A percentile compares a stretch with the other conserved stretches of the same genome.
Evolutionary conservation across 2,797 vertebrate species (phyloP).

Genomic region (Poeciliopsis turneri): DNA sequence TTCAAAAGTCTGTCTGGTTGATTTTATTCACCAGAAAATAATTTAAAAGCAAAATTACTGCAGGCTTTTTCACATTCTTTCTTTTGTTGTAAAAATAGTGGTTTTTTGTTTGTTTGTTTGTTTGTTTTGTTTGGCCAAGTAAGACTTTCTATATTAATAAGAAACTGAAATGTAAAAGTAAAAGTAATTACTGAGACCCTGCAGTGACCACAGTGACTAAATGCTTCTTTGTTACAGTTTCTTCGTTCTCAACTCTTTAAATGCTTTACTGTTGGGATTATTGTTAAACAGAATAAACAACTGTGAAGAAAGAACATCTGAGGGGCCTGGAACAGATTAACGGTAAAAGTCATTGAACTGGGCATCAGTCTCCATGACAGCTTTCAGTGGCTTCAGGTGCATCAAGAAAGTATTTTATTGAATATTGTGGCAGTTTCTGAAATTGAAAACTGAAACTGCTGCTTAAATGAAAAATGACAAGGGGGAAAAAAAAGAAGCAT

Average conservation of each 20-base stretch:
- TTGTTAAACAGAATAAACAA: neutral
- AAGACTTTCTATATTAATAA: too few species aligned
- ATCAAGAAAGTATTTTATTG: constrained; percentile 4
- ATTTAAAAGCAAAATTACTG: too few species aligned
- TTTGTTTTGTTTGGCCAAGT: too few species aligned
- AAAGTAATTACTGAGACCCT: rapidly evolving
- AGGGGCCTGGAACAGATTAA: neutral
- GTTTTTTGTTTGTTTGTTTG: too few species aligned
- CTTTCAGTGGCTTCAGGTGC: neutral
- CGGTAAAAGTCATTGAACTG: neutral
- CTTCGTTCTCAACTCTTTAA: neutral
- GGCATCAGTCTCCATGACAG: neutral
- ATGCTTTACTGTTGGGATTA: neutral
- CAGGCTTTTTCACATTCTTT: too few species aligned
- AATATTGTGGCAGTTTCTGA: constrained; percentile 4
- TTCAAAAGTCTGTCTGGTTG: too few species aligned
- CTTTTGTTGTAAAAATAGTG: too few species aligned
- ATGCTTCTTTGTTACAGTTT: neutral
- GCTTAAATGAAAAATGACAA: neutral
- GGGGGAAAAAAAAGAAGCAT: too few species aligned
- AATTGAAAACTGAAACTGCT: constrained; percentile 13
- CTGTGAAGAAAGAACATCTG: neutral
- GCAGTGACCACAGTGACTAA: neutral
- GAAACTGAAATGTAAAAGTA: too few species aligned
- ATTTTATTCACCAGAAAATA: too few species aligned